Evolutionary conservation across 2,113 vertebrate species (phyloP).

Genomic region (Mormyrus iriodes): DNA sequence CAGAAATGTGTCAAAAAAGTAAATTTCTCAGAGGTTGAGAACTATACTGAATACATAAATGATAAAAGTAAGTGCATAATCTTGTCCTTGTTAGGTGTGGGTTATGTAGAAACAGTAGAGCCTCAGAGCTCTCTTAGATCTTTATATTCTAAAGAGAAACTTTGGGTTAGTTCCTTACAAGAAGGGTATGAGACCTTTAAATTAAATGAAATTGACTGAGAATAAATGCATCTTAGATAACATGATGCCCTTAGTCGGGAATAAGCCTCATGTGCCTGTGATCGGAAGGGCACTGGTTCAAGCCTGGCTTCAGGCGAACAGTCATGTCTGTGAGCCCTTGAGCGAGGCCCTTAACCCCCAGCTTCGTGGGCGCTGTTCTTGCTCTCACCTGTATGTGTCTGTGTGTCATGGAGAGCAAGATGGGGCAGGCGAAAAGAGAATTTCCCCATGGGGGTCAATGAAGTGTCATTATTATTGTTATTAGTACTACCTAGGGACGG

Average conservation of each 20-base stretch:
- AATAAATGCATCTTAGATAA: neutral
- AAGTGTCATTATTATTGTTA: neutral
- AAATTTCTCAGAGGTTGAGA: conserved; percentile 2
- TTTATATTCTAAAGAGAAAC: conserved; percentile 23
- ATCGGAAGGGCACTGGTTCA: neutral
- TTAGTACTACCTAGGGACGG: neutral
- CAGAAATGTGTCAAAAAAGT: conserved; percentile 76
- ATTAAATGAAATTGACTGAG: too few species aligned
- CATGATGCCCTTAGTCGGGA: neutral
- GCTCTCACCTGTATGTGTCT: too few species aligned
- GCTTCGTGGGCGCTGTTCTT: neutral
- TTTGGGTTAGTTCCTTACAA: neutral
- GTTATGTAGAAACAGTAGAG: conserved; percentile 35
- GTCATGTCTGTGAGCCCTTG: neutral
- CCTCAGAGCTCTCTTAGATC: conserved; percentile 17
- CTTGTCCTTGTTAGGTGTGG: neutral
- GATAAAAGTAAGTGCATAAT: conserved; percentile 69
- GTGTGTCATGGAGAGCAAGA: too few species aligned
- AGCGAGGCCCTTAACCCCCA: neutral
- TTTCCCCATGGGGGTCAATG: neutral
- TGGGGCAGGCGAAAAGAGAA: neutral
- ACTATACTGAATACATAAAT: conserved; percentile 64
- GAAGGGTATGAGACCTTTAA: neutral
- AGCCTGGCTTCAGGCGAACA: neutral
- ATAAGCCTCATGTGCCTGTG: neutral